Percentiles rank a stretch among this genome's conserved stretches.
Conservation (phyloP, 2,888 invertebrate genomes). For the Yponomeuta plumbellus region DNA sequence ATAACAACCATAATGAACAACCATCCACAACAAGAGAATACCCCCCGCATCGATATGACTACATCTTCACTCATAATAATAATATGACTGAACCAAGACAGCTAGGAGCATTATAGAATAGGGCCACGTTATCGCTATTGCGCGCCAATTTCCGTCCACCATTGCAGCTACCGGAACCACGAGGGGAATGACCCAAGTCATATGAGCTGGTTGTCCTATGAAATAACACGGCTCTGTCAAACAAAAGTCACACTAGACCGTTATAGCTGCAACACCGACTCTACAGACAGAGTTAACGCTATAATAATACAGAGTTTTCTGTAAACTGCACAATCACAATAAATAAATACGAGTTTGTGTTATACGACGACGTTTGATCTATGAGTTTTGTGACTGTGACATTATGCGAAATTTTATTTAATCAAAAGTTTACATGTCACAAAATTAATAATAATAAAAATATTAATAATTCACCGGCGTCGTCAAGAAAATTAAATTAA, state of each 20-base stretch:
- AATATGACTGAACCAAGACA: neutral
- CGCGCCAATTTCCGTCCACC: slow-evolving; percentile 43
- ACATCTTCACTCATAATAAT: no score
- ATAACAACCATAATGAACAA: neutral
- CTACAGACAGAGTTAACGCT: neutral
- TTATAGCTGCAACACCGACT: neutral
- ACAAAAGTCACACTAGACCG: slow-evolving; percentile 2
- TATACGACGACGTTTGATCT: no score
- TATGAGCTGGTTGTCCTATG: slow-evolving; percentile 10
- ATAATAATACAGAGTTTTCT: no score
- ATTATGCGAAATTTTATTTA: no score
- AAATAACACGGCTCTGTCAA: neutral
- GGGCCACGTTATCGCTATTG: slow-evolving; percentile 27
- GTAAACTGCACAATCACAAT: no score
- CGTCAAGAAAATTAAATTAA: no score
- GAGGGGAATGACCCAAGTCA: slow-evolving; percentile 20
- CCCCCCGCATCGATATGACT: neutral
- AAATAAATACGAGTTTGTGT: no score
- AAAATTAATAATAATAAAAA: no score
- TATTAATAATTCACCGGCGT: no score
- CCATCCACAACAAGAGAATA: neutral
- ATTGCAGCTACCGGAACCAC: slow-evolving; percentile 43
- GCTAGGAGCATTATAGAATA: slow-evolving; percentile 5
- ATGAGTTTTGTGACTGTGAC: no score
- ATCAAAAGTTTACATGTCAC: no score